Evolutionary conservation across 2,888 invertebrate genomes (phyloP), one percentile per base, ranked within the genome.

Genomic region (Rosalia funebris): DNA sequence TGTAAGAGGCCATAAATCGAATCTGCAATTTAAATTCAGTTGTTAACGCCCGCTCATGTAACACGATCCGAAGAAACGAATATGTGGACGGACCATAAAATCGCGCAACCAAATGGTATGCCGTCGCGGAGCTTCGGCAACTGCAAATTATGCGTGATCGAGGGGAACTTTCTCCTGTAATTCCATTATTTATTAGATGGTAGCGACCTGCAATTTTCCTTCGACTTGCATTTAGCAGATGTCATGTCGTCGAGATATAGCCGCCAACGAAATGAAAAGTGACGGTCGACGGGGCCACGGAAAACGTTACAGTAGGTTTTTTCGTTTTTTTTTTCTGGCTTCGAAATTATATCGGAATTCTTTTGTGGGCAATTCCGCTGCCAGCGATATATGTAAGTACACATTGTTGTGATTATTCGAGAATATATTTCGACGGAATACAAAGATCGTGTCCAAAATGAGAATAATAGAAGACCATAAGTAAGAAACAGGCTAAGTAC

Each of bases 181-280:
- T 63, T 61, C 58, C 63, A 61, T 63, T 61, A 66, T 66, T 63
- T 66, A 63, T 63, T 60, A 59, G 60, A 63, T 36, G 47, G 53
- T 55, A 57, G 50, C 53, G 36, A 55, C 45, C 41, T 47, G 47
- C 60, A 60, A 66, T n/a, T n/a, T n/a, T 61, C 55, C 61, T 63
- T 58, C 60, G 60, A 57, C 56, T 57, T 60, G 55, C 57, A 63
- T 52, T 59, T 58, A 39, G 54, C 66, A 66, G 63, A 63, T 66
- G 63, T 63, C 58, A 63, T 66, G 63, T 63, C 58, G 58, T 37
- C 20, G 44, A 25, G 25, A 11, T 44, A 12, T 44, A 11, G 44
- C 44, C 44, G 44, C 44, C 44, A 20, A 25, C 44, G 44, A 44
- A 44, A 44, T 44, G 20, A 44, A 44, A 44, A 44, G 44, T 44